A percentile compares a stretch with the other conserved stretches of the same genome.
Conservation (phyloP, 2,888 invertebrate genomes). For the Lycocerus yunnanus region DNA sequence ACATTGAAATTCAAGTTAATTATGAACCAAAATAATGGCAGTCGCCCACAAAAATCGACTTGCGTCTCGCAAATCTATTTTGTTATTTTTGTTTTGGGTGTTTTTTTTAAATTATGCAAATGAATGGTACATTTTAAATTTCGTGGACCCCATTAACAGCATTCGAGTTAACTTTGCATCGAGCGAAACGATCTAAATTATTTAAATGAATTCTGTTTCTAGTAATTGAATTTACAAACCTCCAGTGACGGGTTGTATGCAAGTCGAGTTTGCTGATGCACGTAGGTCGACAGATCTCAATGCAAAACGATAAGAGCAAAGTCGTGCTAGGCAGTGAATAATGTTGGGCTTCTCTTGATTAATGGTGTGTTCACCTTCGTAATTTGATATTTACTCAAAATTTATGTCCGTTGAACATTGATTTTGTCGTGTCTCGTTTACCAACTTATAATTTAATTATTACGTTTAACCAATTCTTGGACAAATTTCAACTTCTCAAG, state of each 20-base stretch:
- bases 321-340: slow-evolving; percentile 11
- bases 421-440: neutral
- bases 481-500: too few relatives aligned
- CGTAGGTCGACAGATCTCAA: slow-evolving; percentile 9
- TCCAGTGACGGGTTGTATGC: slow-evolving; percentile 2
- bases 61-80: too few relatives aligned
- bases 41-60: too few relatives aligned
- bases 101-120: neutral
- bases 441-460: neutral
- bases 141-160: neutral
- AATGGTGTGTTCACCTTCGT: slow-evolving; percentile 10
- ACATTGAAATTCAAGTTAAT: too few relatives aligned
- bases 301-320: slow-evolving; percentile 22
- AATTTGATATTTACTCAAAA: neutral
- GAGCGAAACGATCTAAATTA: slow-evolving; percentile 6
- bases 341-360: slow-evolving; percentile 9
- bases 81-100: too few relatives aligned
- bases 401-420: neutral
- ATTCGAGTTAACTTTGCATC: neutral
- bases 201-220: slow-evolving; percentile 16
- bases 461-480: neutral
- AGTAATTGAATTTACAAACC: slow-evolving; percentile 12
- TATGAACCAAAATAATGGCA: too few relatives aligned
- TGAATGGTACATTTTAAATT: neutral
- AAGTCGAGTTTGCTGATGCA: slow-evolving; percentile 3